phyloP scores from a whole-genome alignment of 2,888 invertebrate species.

The Ormyrus rosae region DNA sequence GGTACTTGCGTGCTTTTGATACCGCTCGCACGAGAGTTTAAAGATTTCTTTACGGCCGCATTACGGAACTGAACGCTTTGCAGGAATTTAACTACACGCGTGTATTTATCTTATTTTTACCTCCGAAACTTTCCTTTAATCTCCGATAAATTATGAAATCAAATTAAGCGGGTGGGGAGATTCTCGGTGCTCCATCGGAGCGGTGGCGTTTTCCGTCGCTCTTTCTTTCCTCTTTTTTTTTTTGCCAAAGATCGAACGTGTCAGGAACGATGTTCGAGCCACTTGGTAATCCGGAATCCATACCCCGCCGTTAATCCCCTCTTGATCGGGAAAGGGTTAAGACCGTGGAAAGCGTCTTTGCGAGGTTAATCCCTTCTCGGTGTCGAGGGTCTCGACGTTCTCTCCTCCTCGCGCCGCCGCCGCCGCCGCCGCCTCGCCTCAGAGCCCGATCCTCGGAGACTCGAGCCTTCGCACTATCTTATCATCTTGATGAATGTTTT shows the following conservation, averaged over 20 bases:
- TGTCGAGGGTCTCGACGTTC: conserved; percentile 57
- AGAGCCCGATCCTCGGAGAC: conserved; percentile 38
- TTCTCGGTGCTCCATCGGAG: too few relatives aligned
- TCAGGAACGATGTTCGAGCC: conserved; percentile 46
- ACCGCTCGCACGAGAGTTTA: not conserved
- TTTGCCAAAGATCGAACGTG: conserved; percentile 45
- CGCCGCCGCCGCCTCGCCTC: conserved; percentile 9
- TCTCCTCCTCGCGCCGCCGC: conserved; percentile 48
- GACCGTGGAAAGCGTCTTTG: conserved; percentile 63
- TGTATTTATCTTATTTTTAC: too few relatives aligned
- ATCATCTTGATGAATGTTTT: conserved; percentile 73
- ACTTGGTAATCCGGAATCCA: conserved; percentile 59
- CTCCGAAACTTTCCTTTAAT: too few relatives aligned
- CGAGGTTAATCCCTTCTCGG: conserved; percentile 57
- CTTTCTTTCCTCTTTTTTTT: not conserved
- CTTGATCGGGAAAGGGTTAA: conserved; percentile 68
- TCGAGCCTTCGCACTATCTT: conserved; percentile 61
- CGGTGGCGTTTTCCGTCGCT: too few relatives aligned
- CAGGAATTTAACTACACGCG: too few relatives aligned
- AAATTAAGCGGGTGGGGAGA: not conserved
- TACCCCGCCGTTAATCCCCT: conserved; percentile 63
- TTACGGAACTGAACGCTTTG: too few relatives aligned
- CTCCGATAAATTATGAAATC: not conserved
- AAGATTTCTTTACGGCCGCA: too few relatives aligned
- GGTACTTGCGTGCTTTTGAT: not conserved